Evolutionary conservation across 2,113 vertebrate species (phyloP).

Genomic region (Glaucidium brasilianum): DNA sequence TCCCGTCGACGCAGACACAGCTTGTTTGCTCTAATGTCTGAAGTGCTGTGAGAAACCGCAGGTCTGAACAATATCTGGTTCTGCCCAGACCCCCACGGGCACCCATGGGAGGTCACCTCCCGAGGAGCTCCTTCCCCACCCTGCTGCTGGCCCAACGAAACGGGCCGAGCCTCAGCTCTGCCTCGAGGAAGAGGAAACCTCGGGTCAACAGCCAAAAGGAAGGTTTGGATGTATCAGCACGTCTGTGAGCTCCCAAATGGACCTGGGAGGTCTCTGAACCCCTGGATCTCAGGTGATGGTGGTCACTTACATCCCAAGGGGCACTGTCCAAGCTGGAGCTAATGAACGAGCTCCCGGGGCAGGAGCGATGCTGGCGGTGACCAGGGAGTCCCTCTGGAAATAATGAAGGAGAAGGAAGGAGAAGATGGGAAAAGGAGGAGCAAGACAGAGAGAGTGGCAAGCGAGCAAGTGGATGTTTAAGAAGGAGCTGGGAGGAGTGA

Average conservation of each 20-base stretch:
- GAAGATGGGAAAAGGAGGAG: constrained; percentile 53
- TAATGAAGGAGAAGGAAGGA: neutral
- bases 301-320: neutral
- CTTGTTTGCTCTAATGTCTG: neutral
- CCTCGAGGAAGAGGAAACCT: neutral
- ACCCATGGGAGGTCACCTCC: neutral
- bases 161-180: neutral
- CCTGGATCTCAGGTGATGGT: neutral
- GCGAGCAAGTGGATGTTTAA: neutral
- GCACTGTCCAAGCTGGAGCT: neutral
- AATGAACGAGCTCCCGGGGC: neutral
- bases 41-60: constrained; percentile 6
- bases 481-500: constrained; percentile 17
- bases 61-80: neutral
- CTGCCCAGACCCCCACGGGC: neutral
- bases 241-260: neutral
- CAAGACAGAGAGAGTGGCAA: neutral
- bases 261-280: neutral
- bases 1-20: neutral
- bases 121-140: neutral
- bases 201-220: rapidly evolving
- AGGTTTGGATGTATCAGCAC: neutral
- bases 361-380: neutral
- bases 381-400: neutral
- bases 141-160: neutral